A percentile compares a stretch with the other conserved stretches of the same genome.
These are phyloP conservation scores for Meta bourneti DNA, from an alignment of 2,888 invertebrate species.

Conservation along the genomic window DNA sequence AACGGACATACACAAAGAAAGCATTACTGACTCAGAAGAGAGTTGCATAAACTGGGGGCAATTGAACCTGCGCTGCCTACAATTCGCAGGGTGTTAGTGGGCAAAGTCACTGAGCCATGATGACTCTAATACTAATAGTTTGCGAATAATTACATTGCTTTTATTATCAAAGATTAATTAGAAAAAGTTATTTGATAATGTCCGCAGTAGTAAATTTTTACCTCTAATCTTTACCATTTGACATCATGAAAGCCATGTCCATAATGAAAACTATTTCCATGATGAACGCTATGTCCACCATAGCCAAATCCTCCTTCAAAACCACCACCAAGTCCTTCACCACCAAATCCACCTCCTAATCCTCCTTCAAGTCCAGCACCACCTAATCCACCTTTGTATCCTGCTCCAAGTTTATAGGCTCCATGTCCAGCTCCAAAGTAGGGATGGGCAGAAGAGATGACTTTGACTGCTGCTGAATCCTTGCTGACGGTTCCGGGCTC, in stretches of 20 bases:
- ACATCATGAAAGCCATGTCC: background rate
- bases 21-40: no score
- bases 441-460: conserved; percentile 44
- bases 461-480: conserved; percentile 38
- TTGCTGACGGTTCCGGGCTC: conserved; percentile 63
- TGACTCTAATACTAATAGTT: no score
- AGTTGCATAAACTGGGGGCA: no score
- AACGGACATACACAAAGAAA: no score
- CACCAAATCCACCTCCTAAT: background rate
- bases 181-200: no score
- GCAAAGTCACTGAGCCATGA: no score
- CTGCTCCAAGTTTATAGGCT: background rate
- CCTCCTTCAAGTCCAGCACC: conserved; percentile 8
- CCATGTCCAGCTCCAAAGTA: conserved; percentile 45
- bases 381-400: conserved; percentile 24
- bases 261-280: background rate
- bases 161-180: no score
- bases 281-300: background rate
- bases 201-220: no score
- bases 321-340: background rate
- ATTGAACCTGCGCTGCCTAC: no score
- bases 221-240: background rate
- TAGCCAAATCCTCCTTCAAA: no score
- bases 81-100: no score
- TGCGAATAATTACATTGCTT: no score